Evolutionary conservation across 1,140 invertebrate species (phyloP).

Genomic region (Drosophila baimaii): DNA sequence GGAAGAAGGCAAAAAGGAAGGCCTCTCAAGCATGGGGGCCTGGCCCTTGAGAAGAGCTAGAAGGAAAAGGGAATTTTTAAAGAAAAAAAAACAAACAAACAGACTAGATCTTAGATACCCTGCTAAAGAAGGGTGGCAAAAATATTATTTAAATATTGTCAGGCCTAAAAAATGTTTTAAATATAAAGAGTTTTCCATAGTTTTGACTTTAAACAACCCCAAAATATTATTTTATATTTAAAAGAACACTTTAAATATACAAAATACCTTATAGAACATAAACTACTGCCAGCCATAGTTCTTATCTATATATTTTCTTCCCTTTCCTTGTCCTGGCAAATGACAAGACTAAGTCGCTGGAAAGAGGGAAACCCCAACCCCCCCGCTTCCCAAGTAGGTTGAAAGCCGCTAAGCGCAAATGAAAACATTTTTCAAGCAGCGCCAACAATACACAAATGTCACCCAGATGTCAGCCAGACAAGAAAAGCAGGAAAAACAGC

Average conservation of each 20-base stretch:
- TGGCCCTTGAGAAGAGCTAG: constrained; percentile 16
- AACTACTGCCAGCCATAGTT: neutral
- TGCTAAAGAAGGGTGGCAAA: neutral
- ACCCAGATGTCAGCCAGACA: constrained; percentile 48
- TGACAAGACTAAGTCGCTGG: constrained; percentile 1
- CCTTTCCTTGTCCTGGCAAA: constrained; percentile 4
- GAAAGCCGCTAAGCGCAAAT: constrained; percentile 57
- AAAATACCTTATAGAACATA: neutral
- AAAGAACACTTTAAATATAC: neutral
- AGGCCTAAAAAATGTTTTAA: neutral
- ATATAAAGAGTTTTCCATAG: neutral
- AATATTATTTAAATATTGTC: neutral
- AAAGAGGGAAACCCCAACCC: neutral
- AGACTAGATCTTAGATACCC: constrained; percentile 9
- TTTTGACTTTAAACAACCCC: neutral
- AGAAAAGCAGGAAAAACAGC: constrained; percentile 49
- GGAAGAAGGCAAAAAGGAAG: constrained; percentile 12
- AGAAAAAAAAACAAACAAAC: neutral
- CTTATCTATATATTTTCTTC: neutral
- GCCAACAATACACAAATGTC: constrained; percentile 45
- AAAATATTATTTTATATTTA: neutral
- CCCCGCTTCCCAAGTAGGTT: neutral
- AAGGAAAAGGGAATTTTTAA: neutral
- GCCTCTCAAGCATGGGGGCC: constrained; percentile 32
- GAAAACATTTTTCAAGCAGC: constrained; percentile 58